These are phyloP conservation scores for Priocnemis perturbator DNA, from an alignment of 2,888 invertebrate genomes.

Conservation along the genomic window DNA sequence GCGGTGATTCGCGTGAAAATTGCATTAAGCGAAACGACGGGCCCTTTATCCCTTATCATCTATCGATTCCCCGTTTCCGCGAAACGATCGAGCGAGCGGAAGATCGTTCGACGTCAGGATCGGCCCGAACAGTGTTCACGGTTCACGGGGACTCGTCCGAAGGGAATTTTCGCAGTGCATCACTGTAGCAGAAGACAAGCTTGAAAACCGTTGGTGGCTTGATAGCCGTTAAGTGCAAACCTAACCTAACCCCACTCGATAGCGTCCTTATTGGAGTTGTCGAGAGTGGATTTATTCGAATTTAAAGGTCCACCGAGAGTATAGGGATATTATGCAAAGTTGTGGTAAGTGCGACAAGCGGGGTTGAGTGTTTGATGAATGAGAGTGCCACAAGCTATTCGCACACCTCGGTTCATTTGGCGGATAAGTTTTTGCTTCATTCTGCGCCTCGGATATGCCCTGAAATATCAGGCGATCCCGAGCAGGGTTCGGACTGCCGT, in stretches of 20 bases:
- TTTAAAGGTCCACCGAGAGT: slow-evolving; percentile 44
- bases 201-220: slow-evolving; percentile 60
- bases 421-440: neutral
- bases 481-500: too few relatives aligned
- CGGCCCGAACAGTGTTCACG: too few relatives aligned
- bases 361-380: slow-evolving; percentile 29
- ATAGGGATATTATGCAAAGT: slow-evolving; percentile 57
- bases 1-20: slow-evolving; percentile 38
- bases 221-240: slow-evolving; percentile 61
- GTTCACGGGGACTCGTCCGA: slow-evolving; percentile 30
- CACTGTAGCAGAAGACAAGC: slow-evolving; percentile 55
- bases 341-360: slow-evolving; percentile 51
- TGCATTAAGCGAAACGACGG: slow-evolving; percentile 33
- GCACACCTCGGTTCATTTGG: neutral
- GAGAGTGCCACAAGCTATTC: slow-evolving; percentile 8
- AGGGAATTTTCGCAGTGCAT: slow-evolving; percentile 19
- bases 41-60: slow-evolving; percentile 16
- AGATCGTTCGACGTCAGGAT: slow-evolving; percentile 5
- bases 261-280: slow-evolving; percentile 64
- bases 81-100: slow-evolving; percentile 28
- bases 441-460: too few relatives aligned
- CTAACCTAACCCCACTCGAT: slow-evolving; percentile 59
- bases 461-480: too few relatives aligned
- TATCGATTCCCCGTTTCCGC: neutral
- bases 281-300: slow-evolving; percentile 44